phyloP scores from a whole-genome alignment of 2,888 invertebrate species.

The Plagodis pulveraria region DNA sequence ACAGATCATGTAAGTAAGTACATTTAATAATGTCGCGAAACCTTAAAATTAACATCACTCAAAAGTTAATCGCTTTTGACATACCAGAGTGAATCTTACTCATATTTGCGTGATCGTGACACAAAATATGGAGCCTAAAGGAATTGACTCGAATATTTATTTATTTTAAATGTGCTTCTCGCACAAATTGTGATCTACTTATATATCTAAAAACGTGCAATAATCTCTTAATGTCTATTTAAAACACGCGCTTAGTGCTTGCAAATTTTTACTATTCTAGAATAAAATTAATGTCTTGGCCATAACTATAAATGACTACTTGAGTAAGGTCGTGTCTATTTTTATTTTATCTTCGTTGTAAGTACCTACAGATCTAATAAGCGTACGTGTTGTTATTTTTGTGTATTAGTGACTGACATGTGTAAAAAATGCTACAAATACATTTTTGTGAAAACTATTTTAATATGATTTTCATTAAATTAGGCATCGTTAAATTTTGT shows the following conservation, averaged over 20 bases:
- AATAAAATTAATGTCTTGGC: slow-evolving; percentile 37
- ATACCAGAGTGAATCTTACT: background rate
- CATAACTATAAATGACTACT: slow-evolving; percentile 54
- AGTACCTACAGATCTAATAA: slow-evolving; percentile 14
- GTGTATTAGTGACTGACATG: slow-evolving; percentile 47
- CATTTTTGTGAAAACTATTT: slow-evolving; percentile 30
- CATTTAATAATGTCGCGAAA: too few species aligned
- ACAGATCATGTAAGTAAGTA: too few species aligned
- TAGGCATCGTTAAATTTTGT: slow-evolving; percentile 7
- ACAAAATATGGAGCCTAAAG: slow-evolving; percentile 13
- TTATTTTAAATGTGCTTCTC: slow-evolving; percentile 53
- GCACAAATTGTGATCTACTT: slow-evolving; percentile 60
- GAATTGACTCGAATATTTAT: slow-evolving; percentile 44
- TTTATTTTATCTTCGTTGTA: slow-evolving; percentile 21
- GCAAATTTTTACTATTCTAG: slow-evolving; percentile 50
- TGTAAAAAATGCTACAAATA: slow-evolving; percentile 53
- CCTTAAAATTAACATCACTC: too few species aligned
- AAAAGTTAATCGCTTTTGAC: too few species aligned
- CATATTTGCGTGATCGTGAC: background rate
- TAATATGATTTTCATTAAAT: slow-evolving; percentile 13
- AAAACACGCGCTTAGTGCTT: slow-evolving; percentile 57
- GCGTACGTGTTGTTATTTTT: slow-evolving; percentile 49
- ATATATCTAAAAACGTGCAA: slow-evolving; percentile 54
- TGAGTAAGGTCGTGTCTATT: slow-evolving; percentile 12
- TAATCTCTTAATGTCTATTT: slow-evolving; percentile 48